Conservation (phyloP, 2,797 vertebrate genomes). For the Leptatherina wallacei region DNA sequence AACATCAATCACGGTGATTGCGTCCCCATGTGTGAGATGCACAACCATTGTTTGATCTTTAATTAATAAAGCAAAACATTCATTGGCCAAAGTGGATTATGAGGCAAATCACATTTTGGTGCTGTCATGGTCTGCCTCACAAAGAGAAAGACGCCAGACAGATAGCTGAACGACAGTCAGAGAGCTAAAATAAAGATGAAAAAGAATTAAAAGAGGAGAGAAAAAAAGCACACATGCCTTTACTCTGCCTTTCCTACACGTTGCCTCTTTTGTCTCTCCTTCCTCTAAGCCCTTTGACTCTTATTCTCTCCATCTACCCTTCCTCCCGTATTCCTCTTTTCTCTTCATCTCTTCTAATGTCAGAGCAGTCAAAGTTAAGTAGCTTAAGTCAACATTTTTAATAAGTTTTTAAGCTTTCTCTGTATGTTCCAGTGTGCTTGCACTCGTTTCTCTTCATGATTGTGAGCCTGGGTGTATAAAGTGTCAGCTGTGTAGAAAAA, state of each 20-base stretch:
- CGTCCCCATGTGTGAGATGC: not conserved
- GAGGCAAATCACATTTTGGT: conserved; percentile 39
- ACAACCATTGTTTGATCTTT: conserved; percentile 35
- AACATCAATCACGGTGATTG: not conserved
- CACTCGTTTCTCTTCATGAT: not conserved
- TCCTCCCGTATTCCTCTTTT: conserved; percentile 11
- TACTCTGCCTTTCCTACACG: not conserved
- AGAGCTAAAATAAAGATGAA: conserved; percentile 27
- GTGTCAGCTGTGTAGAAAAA: conserved; percentile 28
- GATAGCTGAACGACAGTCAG: conserved; percentile 18
- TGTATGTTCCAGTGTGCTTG: conserved; percentile 4
- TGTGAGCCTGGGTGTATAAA: conserved; percentile 13
- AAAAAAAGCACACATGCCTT: conserved; percentile 9
- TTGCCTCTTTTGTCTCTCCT: conserved; percentile 25
- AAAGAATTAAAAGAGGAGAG: not conserved
- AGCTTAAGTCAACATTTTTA: conserved; percentile 67
- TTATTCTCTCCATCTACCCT: conserved; percentile 14
- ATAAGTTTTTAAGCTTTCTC: conserved; percentile 33
- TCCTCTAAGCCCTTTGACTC: conserved; percentile 14
- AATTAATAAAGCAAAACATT: conserved; percentile 48
- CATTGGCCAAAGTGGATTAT: conserved; percentile 49
- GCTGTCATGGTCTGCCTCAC: conserved; percentile 39
- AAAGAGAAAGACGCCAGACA: conserved; percentile 25
- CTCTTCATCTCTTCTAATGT: conserved; percentile 55
- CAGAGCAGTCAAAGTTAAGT: conserved; percentile 66